phyloP scores from a whole-genome alignment of 2,888 invertebrate species.

The Charanyca ferruginea region DNA sequence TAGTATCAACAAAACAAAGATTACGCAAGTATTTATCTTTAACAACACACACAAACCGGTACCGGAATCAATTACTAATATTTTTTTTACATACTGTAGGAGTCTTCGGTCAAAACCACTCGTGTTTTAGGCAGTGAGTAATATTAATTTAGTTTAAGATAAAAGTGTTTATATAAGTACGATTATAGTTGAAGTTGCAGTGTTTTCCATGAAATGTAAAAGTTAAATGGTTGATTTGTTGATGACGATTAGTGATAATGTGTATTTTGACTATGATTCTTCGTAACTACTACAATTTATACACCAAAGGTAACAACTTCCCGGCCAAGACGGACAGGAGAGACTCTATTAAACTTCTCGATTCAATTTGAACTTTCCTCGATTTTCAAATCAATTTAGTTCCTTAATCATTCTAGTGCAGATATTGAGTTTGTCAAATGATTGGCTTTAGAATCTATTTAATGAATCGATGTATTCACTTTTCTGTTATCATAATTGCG shows the following conservation, averaged over 20 bases:
- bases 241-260: conserved; percentile 2
- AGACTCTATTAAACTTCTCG: conserved; percentile 1
- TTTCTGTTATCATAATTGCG: too few relatives aligned
- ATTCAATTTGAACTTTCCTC: neutral
- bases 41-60: neutral
- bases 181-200: neutral
- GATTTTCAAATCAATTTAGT: conserved; percentile 23
- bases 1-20: conserved; percentile 8
- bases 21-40: neutral
- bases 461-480: neutral
- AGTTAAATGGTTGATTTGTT: neutral
- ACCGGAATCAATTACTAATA: neutral
- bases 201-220: neutral
- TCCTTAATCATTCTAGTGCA: neutral
- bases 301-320: conserved; percentile 37
- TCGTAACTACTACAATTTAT: conserved; percentile 37
- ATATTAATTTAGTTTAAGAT: neutral
- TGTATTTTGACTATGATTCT: conserved; percentile 43
- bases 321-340: neutral
- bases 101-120: neutral
- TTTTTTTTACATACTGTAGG: neutral
- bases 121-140: conserved; percentile 20
- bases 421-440: neutral
- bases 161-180: neutral
- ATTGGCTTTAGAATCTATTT: neutral